Conservation (phyloP, 2,888 invertebrate genomes). For the Formica aserva region DNA sequence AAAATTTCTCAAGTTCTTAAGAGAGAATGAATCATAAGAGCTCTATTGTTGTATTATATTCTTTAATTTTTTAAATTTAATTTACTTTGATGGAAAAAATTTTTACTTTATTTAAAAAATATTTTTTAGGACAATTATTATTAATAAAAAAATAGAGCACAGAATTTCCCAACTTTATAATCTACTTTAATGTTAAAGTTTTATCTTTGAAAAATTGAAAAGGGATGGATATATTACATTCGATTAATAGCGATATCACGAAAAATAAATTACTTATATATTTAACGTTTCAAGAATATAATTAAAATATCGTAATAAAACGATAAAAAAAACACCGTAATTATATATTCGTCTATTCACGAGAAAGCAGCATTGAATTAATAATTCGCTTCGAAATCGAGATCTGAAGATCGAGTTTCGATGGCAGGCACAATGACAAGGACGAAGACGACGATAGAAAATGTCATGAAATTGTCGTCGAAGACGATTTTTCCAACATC, state of each 20-base stretch:
- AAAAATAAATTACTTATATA: not conserved
- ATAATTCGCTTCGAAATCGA: conserved; percentile 29
- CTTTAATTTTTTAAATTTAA: not conserved
- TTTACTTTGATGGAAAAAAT: not conserved
- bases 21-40: not conserved
- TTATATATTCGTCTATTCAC: not conserved
- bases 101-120: too few species aligned
- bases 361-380: not conserved
- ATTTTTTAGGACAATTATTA: not conserved
- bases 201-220: not conserved
- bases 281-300: not conserved
- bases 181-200: not conserved
- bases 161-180: not conserved
- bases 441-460: not conserved
- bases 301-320: not conserved
- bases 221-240: not conserved
- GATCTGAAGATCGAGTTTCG: conserved; percentile 2
- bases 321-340: not conserved
- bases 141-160: not conserved
- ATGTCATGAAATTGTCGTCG: conserved; percentile 17
- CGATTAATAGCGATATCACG: not conserved
- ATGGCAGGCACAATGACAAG: not conserved
- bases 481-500: conserved; percentile 37
- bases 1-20: not conserved
- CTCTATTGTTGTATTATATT: not conserved